Evolutionary conservation across 2,113 vertebrate genomes (phyloP).

Genomic region (Phycodurus eques): DNA sequence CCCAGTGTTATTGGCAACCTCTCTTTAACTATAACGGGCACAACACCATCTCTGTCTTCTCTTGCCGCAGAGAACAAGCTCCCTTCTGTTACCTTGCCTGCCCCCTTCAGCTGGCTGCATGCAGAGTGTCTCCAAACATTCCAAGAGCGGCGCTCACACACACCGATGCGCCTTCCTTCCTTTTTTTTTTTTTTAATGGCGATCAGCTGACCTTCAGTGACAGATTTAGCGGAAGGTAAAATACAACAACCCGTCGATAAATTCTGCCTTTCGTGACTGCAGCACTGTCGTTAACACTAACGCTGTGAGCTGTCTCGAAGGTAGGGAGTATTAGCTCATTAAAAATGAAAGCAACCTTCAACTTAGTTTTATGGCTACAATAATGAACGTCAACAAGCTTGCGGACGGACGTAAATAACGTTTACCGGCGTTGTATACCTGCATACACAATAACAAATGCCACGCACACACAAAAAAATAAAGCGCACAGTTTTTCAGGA

Average conservation of each 20-base stretch:
- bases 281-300: slow-evolving; percentile 20
- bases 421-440: neutral
- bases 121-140: slow-evolving; percentile 23
- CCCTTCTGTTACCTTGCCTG: slow-evolving; percentile 40
- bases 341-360: slow-evolving; percentile 2
- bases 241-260: neutral
- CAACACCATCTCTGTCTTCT: slow-evolving; percentile 55
- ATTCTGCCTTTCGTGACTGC: slow-evolving; percentile 21
- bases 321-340: neutral
- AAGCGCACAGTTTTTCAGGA: slow-evolving; percentile 51
- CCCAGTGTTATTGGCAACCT: slow-evolving; percentile 21
- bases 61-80: slow-evolving; percentile 39
- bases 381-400: neutral
- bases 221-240: neutral
- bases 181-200: neutral
- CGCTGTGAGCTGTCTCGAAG: slow-evolving; percentile 22
- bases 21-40: slow-evolving; percentile 32
- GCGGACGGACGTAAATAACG: neutral
- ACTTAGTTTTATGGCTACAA: slow-evolving; percentile 4
- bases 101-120: slow-evolving; percentile 15
- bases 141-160: slow-evolving; percentile 15
- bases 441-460: slow-evolving; percentile 15
- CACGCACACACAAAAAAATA: slow-evolving; percentile 9
- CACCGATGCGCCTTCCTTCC: neutral
- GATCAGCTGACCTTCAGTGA: neutral